Percentiles rank a stretch among this genome's conserved stretches.
These are phyloP conservation scores for Drosophila nigricruria DNA, from an alignment of 2,888 invertebrate genomes.

Conservation along the genomic window DNA sequence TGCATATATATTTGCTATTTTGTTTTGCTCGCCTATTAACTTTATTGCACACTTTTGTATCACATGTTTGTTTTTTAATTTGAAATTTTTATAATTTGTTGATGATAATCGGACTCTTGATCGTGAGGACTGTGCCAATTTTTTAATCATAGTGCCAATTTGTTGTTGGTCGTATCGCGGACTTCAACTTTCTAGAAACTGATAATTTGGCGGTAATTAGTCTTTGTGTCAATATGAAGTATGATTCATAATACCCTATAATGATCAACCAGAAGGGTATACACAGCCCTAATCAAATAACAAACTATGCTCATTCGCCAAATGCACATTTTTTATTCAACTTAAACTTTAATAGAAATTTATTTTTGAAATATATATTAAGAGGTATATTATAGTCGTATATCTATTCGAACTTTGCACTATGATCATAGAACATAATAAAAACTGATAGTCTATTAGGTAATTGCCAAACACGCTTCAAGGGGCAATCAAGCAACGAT, in stretches of 20 bases:
- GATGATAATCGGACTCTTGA: slow-evolving; percentile 22
- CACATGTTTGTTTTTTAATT: not conserved
- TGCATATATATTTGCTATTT: not conserved
- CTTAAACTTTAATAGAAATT: no score
- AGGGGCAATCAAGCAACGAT: slow-evolving; percentile 7
- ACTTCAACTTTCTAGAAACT: slow-evolving; percentile 48
- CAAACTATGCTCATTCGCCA: not conserved
- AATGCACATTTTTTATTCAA: not conserved
- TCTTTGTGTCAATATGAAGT: slow-evolving; percentile 35
- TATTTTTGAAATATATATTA: not conserved
- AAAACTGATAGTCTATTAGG: slow-evolving; percentile 17
- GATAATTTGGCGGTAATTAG: slow-evolving; percentile 50
- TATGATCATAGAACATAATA: not conserved
- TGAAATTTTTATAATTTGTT: slow-evolving; percentile 3
- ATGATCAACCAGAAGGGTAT: slow-evolving; percentile 4
- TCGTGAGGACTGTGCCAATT: slow-evolving; percentile 31
- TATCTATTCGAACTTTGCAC: not conserved
- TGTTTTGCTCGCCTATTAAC: slow-evolving; percentile 13
- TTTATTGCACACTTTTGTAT: slow-evolving; percentile 11
- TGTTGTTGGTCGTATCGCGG: slow-evolving; percentile 39
- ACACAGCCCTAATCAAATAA: not conserved
- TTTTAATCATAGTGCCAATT: slow-evolving; percentile 51
- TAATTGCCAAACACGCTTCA: slow-evolving; percentile 33
- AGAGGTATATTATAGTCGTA: not conserved
- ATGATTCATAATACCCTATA: slow-evolving; percentile 33